These are phyloP conservation scores for Eumacrocentrus americanus DNA, from an alignment of 2,888 invertebrate species.

Conservation along the genomic window DNA sequence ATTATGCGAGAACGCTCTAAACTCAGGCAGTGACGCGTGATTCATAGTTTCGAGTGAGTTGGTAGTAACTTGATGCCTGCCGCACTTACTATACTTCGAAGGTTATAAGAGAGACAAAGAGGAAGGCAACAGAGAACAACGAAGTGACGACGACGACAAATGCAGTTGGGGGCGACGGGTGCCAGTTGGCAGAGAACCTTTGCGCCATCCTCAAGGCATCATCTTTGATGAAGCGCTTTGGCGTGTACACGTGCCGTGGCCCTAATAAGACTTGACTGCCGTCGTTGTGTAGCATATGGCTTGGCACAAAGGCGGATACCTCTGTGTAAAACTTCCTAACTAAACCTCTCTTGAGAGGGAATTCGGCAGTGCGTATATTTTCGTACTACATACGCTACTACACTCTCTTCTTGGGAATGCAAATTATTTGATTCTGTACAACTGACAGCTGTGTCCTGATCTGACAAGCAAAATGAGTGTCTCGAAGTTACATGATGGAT, in stretches of 20 bases:
- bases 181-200: conserved; percentile 1
- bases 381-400: conserved; percentile 1
- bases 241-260: background rate
- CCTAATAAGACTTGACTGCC: conserved; percentile 6
- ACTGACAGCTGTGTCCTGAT: conserved; percentile 18
- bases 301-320: background rate
- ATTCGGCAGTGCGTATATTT: conserved; percentile 2
- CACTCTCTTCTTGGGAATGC: background rate
- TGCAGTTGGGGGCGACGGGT: background rate
- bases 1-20: background rate
- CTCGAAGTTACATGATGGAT: too few relatives aligned
- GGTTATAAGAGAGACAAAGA: background rate
- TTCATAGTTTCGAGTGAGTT: background rate
- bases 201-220: background rate
- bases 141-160: background rate
- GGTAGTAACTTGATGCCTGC: background rate
- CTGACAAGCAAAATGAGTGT: background rate
- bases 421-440: conserved; percentile 11
- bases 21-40: conserved; percentile 3
- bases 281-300: background rate
- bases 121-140: background rate
- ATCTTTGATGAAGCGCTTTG: conserved; percentile 8
- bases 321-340: background rate
- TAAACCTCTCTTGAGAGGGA: background rate
- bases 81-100: background rate